A percentile compares a stretch with the other conserved stretches of the same genome.
Conservation (phyloP, 2,113 vertebrate genomes). For the Cavia aperea region DNA sequence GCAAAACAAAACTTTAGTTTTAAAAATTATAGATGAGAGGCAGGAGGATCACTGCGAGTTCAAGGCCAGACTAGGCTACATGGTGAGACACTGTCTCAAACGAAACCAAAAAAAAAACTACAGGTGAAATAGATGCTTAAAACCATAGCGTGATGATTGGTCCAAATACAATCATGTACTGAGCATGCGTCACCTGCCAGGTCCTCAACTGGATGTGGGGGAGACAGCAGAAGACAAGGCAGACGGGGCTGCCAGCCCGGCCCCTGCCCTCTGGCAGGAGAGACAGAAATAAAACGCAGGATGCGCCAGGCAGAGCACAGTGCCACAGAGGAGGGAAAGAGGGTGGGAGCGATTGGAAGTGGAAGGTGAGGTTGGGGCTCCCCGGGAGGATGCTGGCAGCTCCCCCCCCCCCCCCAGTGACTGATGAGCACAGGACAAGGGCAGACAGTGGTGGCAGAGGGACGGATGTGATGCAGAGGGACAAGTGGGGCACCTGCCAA, state of each 20-base stretch:
- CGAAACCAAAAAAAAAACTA: background rate
- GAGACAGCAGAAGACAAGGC: background rate
- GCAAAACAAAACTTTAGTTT: background rate
- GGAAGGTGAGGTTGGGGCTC: background rate
- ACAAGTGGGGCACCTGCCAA: background rate
- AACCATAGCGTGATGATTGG: background rate
- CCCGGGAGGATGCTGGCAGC: background rate
- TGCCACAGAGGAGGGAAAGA: fast-evolving
- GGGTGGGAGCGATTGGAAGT: background rate
- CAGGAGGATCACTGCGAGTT: no score
- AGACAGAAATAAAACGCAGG: background rate
- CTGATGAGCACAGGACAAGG: background rate
- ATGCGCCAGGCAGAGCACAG: fast-evolving
- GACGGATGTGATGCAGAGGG: fast-evolving
- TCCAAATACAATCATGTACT: background rate
- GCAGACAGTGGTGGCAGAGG: background rate
- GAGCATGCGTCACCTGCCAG: background rate
- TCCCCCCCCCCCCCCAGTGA: background rate
- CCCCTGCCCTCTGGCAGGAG: background rate
- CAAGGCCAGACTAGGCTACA: no score
- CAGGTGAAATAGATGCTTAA: background rate
- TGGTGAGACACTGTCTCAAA: no score
- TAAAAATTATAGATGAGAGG: background rate
- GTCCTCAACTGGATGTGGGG: background rate
- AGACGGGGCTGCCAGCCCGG: background rate